phyloP scores from a whole-genome alignment of 2,888 invertebrate genomes.

The Ashinkailepas kermadecensis region DNA sequence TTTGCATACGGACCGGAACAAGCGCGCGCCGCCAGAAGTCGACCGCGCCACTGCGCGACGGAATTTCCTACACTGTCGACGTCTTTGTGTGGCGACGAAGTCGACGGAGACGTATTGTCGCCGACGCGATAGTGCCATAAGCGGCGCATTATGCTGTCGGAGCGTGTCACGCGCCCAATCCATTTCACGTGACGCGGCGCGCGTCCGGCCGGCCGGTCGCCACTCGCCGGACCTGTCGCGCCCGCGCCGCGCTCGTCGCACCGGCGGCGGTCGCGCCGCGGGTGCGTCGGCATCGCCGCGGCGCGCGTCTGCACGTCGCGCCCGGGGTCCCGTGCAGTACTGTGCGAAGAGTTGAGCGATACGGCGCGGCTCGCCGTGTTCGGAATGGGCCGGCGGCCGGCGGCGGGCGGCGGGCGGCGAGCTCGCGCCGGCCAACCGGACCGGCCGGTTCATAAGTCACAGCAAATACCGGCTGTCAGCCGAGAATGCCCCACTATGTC shows the following conservation, averaged over 20 bases:
- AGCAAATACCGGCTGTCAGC: conserved; percentile 2
- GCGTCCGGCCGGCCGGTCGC: background rate
- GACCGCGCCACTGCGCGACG: no score
- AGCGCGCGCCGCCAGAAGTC: no score
- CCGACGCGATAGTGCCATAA: background rate
- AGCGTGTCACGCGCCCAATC: background rate
- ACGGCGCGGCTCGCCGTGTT: background rate
- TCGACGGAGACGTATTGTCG: background rate
- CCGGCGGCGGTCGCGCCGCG: background rate
- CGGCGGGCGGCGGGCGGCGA: background rate
- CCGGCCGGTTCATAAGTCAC: conserved; percentile 1
- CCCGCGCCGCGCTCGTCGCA: background rate
- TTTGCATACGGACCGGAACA: background rate
- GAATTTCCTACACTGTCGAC: background rate
- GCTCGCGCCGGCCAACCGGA: background rate
- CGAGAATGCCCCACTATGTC: conserved; percentile 11
- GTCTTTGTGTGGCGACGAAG: background rate
- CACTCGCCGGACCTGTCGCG: background rate
- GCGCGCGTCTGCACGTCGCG: background rate
- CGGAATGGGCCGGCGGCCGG: background rate
- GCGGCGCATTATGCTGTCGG: background rate
- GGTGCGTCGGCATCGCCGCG: background rate
- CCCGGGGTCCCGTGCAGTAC: background rate
- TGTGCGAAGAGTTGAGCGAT: background rate
- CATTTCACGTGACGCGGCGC: background rate